phyloP scores from a whole-genome alignment of 2,888 invertebrate genomes.

The Nebria salina region DNA sequence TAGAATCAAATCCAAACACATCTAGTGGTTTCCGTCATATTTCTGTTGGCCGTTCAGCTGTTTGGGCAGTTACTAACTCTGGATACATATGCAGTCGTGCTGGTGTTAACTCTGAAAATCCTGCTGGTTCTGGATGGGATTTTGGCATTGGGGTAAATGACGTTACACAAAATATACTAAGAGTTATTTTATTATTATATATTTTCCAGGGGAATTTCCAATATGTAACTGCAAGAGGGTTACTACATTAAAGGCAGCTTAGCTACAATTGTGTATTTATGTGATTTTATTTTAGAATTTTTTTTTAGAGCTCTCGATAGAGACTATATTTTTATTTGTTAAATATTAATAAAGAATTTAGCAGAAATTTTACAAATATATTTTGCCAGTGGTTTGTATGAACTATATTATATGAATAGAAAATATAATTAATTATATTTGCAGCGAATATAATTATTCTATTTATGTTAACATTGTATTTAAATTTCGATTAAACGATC shows the following conservation, averaged over 20 bases:
- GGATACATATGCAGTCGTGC: conserved; percentile 77
- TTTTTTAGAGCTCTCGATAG: background rate
- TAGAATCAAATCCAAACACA: conserved; percentile 58
- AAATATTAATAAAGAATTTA: background rate
- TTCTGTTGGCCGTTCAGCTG: conserved; percentile 74
- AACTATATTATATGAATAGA: too few relatives aligned
- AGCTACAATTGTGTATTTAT: background rate
- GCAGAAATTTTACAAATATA: background rate
- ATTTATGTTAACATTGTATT: too few relatives aligned
- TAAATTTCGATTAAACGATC: background rate
- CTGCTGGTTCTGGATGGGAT: conserved; percentile 83
- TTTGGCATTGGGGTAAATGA: conserved; percentile 69
- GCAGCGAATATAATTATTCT: too few relatives aligned
- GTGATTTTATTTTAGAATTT: background rate
- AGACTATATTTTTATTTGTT: background rate
- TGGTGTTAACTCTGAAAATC: conserved; percentile 77
- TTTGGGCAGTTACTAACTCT: conserved; percentile 80
- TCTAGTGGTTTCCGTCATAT: conserved; percentile 73
- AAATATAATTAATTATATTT: background rate
- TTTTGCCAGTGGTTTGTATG: too few relatives aligned
- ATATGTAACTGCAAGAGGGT: conserved; percentile 59
- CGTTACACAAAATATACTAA: conserved; percentile 48
- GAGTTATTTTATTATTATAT: conserved; percentile 9
- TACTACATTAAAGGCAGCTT: conserved; percentile 14
- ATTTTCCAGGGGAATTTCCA: conserved; percentile 66